Conservation (phyloP, 2,888 invertebrate genomes). For the Caprella mutica region DNA sequence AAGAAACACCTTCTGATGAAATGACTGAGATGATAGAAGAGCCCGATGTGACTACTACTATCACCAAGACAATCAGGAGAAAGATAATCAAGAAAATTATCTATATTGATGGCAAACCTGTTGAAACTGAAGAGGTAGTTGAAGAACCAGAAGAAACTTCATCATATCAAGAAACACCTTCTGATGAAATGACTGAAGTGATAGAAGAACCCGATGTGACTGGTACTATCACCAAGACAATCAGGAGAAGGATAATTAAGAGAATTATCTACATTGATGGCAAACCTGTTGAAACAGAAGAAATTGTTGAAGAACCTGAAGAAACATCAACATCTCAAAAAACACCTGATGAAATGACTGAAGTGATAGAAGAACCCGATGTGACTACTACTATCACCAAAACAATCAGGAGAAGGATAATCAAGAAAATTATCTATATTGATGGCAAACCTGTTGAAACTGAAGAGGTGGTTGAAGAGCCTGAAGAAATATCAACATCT, state of each 20-base stretch:
- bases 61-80: constrained; percentile 8
- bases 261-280: constrained; percentile 11
- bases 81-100: constrained; percentile 20
- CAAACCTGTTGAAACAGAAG: constrained; percentile 15
- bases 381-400: constrained; percentile 6
- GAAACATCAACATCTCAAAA: too few relatives aligned
- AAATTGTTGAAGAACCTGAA: constrained; percentile 15
- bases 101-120: constrained; percentile 14
- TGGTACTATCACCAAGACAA: not conserved
- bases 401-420: constrained; percentile 1
- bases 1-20: too few relatives aligned
- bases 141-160: constrained; percentile 20
- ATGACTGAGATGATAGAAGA: too few relatives aligned
- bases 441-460: not conserved
- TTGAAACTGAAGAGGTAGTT: constrained; percentile 16
- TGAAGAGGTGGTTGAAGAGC: not conserved
- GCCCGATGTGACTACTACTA: constrained; percentile 13
- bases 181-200: not conserved
- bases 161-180: constrained; percentile 9
- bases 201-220: not conserved
- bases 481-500: not conserved
- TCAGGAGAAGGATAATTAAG: constrained; percentile 6
- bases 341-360: not conserved
- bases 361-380: too few relatives aligned
- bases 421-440: constrained; percentile 8